Percentiles rank a stretch among this genome's conserved stretches.
Evolutionary conservation across 2,797 vertebrate genomes (phyloP).

Genomic region (Sebastes itinus): DNA sequence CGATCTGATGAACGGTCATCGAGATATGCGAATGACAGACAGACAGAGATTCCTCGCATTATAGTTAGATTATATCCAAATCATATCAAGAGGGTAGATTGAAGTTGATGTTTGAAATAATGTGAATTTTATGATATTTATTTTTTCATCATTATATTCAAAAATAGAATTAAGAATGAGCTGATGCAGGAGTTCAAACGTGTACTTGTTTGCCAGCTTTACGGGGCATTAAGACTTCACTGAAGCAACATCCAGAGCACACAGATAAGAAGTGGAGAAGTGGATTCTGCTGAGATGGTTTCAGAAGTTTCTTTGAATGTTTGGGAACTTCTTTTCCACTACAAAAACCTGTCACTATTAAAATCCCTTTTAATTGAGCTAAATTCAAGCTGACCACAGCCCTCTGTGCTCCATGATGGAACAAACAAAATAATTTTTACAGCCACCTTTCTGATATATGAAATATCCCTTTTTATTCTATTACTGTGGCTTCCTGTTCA

Average conservation of each 20-base stretch:
- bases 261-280: neutral
- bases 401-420: neutral
- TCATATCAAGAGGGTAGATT: neutral
- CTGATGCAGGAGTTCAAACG: neutral
- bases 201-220: neutral
- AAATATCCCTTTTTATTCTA: neutral
- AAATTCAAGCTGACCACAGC: neutral
- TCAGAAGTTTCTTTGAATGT: neutral
- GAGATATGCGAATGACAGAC: neutral
- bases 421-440: neutral
- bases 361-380: neutral
- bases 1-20: neutral
- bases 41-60: no score
- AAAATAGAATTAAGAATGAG: neutral
- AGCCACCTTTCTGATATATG: neutral
- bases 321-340: neutral
- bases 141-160: neutral
- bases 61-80: neutral
- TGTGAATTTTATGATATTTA: neutral
- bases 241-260: neutral
- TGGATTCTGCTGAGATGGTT: neutral
- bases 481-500: neutral
- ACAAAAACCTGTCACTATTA: neutral
- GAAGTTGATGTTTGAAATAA: neutral
- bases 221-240: neutral